Base-by-base conservation (phyloP, 2,888 invertebrate genomes). In the Bombylius discolor region DNA sequence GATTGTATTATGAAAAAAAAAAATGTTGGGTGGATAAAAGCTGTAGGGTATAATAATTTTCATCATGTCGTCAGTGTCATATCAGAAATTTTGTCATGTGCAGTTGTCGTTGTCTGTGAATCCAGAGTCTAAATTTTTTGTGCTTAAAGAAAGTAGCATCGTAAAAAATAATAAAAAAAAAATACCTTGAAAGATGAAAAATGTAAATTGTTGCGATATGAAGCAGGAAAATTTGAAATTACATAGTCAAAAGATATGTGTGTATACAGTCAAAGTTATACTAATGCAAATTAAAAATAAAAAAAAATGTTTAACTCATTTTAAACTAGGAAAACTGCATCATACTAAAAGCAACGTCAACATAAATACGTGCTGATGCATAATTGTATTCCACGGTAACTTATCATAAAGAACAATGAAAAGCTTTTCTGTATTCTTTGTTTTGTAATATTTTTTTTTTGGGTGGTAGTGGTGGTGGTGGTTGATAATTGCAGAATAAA, bases 341-440 rank as follows among this genome's bases (percentile, higher is more conserved):
- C 13, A 50, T 12, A 14, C 42, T 50, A 50, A 45, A 49, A 33
- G 12, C 49, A 54, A 45, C 36, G 36, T 54, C 49, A 50, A 13
- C 45, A 42, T 53, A 55, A 52, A 53, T 58, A 56, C 58, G 58
- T 58, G 56, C 47, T 56, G 48, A 51, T 58, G 56, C 58, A 56
- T 58, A 58, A 58, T 58, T 56, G 47, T 11, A 42, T 42, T 42
- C 39, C 11, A 4, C 11, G 12, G 39, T 11, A 11, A 46, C 48
- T 53, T 56, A 58, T 53, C 51, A 56, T 49, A 58, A 52, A 56
- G 58, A 53, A 56, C 54, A 58, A 58, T 53, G 53, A 58, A 52
- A 44, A 47, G 46, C 55, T 58, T 58, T 58, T 55, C 49, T 11
- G 8, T 11, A 42, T 42, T 36, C 34, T 42, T 42, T 42, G 7